A percentile compares a stretch with the other conserved stretches of the same genome.
Conservation (phyloP, 2,113 vertebrate species). For the Rhea americana region DNA sequence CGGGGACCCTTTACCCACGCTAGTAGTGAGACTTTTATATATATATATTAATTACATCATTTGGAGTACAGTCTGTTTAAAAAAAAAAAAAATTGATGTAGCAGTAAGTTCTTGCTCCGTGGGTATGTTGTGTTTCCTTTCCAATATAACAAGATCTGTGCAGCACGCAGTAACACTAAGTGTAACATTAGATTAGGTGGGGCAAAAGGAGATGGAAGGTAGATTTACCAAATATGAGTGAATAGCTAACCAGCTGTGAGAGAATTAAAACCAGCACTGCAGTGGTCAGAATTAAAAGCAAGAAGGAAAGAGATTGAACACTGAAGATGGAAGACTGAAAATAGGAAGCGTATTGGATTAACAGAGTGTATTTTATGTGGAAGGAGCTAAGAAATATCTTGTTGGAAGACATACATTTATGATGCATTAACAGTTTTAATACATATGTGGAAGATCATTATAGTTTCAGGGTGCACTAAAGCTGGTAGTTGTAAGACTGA, state of each 20-base stretch:
- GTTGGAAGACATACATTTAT: background rate
- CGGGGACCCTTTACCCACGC: background rate
- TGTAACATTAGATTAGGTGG: background rate
- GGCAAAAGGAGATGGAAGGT: background rate
- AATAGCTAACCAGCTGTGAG: background rate
- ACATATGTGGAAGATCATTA: background rate
- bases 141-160: background rate
- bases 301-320: background rate
- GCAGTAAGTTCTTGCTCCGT: background rate
- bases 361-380: background rate
- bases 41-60: background rate
- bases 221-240: accelerated
- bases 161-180: too few relatives aligned
- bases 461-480: background rate
- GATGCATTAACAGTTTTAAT: background rate
- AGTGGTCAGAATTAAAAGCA: background rate
- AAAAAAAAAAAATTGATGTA: background rate
- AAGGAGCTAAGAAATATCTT: background rate
- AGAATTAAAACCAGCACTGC: background rate
- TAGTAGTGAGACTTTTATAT: background rate
- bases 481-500: background rate
- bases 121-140: background rate
- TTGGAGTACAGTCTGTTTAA: background rate
- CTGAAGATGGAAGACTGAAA: background rate
- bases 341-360: background rate